Evolutionary conservation across 2,797 vertebrate species (phyloP).

Genomic region (Pagetopsis macropterus): DNA sequence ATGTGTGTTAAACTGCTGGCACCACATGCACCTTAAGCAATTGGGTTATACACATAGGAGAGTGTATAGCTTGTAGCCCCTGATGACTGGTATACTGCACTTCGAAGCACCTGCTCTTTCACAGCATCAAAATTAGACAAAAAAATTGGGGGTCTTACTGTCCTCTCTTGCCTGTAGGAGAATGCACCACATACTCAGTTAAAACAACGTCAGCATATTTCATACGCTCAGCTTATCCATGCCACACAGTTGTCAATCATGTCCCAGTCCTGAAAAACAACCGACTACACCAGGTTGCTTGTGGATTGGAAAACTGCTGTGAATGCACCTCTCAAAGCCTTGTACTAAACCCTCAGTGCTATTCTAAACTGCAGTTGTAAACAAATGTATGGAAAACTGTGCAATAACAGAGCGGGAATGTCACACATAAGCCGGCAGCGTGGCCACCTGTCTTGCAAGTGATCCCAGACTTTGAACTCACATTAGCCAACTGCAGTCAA

Average conservation of each 20-base stretch:
- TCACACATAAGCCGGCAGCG: conserved; percentile 32
- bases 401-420: conserved; percentile 44
- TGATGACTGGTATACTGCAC: not conserved
- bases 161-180: conserved; percentile 1
- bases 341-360: conserved; percentile 32
- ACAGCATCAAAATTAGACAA: not conserved
- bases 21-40: not conserved
- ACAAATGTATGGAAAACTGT: conserved; percentile 56
- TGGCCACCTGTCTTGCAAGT: conserved; percentile 62
- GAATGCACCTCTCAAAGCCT: conserved; percentile 33
- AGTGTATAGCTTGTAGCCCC: not conserved
- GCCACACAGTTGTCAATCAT: conserved; percentile 44
- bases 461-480: conserved; percentile 58
- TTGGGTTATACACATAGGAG: not conserved
- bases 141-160: not conserved
- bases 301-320: conserved; percentile 29
- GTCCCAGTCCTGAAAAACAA: conserved; percentile 36
- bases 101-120: conserved; percentile 3
- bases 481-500: conserved; percentile 51
- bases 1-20: not conserved
- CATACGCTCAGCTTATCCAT: conserved; percentile 31
- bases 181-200: conserved; percentile 3
- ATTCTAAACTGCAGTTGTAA: conserved; percentile 64
- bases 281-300: conserved; percentile 36
- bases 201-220: conserved; percentile 30